Evolutionary conservation across 2,888 invertebrate genomes (phyloP), one percentile per base, ranked within the genome.

Genomic region (Protonemura montana): DNA sequence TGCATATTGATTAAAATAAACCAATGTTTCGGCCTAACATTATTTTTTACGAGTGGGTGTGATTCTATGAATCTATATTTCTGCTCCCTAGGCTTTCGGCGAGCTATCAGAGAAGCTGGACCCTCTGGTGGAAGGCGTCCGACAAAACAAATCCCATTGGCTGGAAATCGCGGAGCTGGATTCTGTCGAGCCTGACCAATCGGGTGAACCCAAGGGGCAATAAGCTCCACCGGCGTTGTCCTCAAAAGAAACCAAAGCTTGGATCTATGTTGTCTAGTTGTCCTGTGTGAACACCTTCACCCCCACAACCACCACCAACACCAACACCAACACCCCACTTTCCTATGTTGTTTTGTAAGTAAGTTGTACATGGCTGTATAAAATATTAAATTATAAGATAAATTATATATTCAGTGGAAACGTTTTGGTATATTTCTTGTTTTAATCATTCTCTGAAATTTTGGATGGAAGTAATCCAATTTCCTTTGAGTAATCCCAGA

Each of bases 101-200:
- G 93, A 94, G 82, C 92, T 98, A 87, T 97, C 95, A n/a, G 94
- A 95, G 41, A 94, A 95, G 88, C 91, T 98, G 87, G 94, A 95
- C 89, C 97, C 97, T 5, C 92, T 98, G 91, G 94, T 97, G 10
- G 95, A 96, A 78, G 96, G 98, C 76, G 97, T 98, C 26, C 93
- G 94, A 88, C 93, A 94, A 89, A 98, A 98, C 91, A 94, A 97
- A 87, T 93, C 93, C 76, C 96, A 97, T 90, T 98, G 98, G 98
- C 93, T 97, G 89, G 94, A 95, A 87, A 92, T 97, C 88, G 95
- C 97, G 0, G 92, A 84, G 84, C 84, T 84, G 84, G 84, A 84
- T 76, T 84, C 84, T 29, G 76, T 21, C 16, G 84, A 87, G 25
- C 81, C 81, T 30, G 76, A 84, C 5, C 28, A 84, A 21, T 28